Percentiles rank a stretch among this genome's conserved stretches.
phyloP scores from a whole-genome alignment of 2,797 vertebrate species.

The Intellagama lesueurii region DNA sequence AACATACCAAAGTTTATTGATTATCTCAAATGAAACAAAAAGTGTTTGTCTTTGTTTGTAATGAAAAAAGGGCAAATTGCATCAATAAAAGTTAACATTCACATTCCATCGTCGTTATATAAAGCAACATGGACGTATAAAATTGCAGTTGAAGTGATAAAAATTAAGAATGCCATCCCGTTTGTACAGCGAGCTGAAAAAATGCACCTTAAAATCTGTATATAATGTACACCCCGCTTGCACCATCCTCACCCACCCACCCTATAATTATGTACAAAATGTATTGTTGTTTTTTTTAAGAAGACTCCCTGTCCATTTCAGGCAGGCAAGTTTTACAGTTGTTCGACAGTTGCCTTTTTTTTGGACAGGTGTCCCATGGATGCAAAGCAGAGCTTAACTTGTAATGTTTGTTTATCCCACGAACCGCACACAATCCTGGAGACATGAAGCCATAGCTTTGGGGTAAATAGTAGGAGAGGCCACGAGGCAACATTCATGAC shows the following conservation, averaged over 20 bases:
- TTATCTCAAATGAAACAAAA: slow-evolving; percentile 74
- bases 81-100: slow-evolving; percentile 84
- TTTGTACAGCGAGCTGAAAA: slow-evolving; percentile 77
- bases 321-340: slow-evolving; percentile 71
- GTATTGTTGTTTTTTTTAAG: slow-evolving; percentile 40
- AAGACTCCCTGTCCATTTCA: slow-evolving; percentile 45
- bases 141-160: slow-evolving; percentile 79
- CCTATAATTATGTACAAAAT: not conserved
- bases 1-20: slow-evolving; percentile 87
- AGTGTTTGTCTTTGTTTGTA: slow-evolving; percentile 68
- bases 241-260: not conserved
- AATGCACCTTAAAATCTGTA: slow-evolving; percentile 76
- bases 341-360: slow-evolving; percentile 57
- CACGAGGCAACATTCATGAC: too few relatives aligned
- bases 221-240: slow-evolving; percentile 69
- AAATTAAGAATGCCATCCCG: slow-evolving; percentile 73
- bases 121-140: slow-evolving; percentile 82
- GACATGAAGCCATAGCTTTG: not conserved
- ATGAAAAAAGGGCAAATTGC: slow-evolving; percentile 82
- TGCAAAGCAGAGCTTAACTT: slow-evolving; percentile 56
- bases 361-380: slow-evolving; percentile 62
- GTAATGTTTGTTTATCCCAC: slow-evolving; percentile 12
- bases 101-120: slow-evolving; percentile 79
- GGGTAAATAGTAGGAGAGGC: too few relatives aligned
- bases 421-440: slow-evolving; percentile 40